Evolutionary conservation across 2,888 invertebrate genomes (phyloP), one percentile per base, ranked within the genome.

Genomic region (Orchestes rusci): DNA sequence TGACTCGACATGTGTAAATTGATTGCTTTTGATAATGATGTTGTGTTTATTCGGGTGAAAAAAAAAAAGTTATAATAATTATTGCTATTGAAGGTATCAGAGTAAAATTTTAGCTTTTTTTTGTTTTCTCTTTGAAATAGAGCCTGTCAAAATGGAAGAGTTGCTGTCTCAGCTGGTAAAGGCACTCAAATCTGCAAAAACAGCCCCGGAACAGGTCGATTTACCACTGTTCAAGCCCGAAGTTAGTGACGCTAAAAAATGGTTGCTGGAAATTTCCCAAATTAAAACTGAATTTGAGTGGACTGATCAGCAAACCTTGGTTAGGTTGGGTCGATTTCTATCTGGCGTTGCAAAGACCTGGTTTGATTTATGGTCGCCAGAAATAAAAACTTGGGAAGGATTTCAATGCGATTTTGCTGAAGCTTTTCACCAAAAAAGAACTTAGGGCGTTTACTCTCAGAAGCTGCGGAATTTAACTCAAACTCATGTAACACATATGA

Each of bases 381-480:
- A 44, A 12, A 38, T 42, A 16, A 47, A 48, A 46, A 39, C 41
- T 38, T 57, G 54, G 52, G 38, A 32, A 12, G 40, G 31, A 17
- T 57, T 55, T 51, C 41, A 50, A 27, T 31, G 50, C 17, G 54
- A 56, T 17, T 56, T 55, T 54, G 10, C 40, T 7, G 53, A 53
- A 15, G 53, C 55, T 17, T 57, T 56, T 48, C 56, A 16, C 50
- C 40, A 1, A 51, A 43, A 27, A 39, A 32, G 23, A 55, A 46
- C 50, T 36, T 56, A 15, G 56, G 55, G 23, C 47, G 45, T 3
- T 50, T 54, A 23, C 23, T 23, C 10, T 23, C 10, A 23, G 23
- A 23, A 23, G 23, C 23, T 10, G 23, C 23, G 10, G 23, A 16
- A 4, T 54, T 50, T 31, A 50, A 46, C 41, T 53, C 48, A 27